Base-by-base conservation (phyloP, 2,113 vertebrate genomes). In the Apteryx owenii region DNA sequence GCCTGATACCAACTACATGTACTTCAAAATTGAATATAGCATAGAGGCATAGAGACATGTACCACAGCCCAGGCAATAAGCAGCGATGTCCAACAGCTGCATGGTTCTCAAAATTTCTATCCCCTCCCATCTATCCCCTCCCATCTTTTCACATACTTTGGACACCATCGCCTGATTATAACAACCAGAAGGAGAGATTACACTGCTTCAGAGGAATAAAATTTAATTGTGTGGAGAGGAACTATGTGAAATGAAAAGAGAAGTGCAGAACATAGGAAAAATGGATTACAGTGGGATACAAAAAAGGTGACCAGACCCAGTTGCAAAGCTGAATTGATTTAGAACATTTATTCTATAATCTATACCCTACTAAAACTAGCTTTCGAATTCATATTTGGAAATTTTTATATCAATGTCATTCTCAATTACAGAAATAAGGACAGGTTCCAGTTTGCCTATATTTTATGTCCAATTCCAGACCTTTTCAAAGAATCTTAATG, bases 291-390 rank as follows among this genome's bases (percentile, higher is more conserved):
- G 23, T 46, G 6, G 21, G 31, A 91, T 46, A 68, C 0, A 75
- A 13, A 46, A 1, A 80, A 61, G 31, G 36, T 48, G 22, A 66
- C n/a, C 36, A 76, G 88, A 72, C 2, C 3, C 22, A 58, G 12
- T 26, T 5, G 72, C 23, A 89, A 85, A 93, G 53, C 0, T 56
- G 22, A 85, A 65, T n/a, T 72, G 85, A 77, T 7, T 38, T 44
- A 4, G 1, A 78, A 50, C 8, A 56, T 23, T 22, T 81, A 68
- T 0, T 0, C 25, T 68, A 48, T 23, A 87, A 79, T 20, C 65
- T 5, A 61, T 13, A 26, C 5, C 3, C 7, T 10, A 69, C 29
- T 48, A 79, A 54, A 81, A 84, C 7, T 29, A 80, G 10, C 3
- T 75, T 81, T 71, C 28, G 19, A 92, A 87, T 36, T 11, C 10